Conservation (phyloP, 2,113 vertebrate genomes). For the Chlorodrepanis virens region DNA sequence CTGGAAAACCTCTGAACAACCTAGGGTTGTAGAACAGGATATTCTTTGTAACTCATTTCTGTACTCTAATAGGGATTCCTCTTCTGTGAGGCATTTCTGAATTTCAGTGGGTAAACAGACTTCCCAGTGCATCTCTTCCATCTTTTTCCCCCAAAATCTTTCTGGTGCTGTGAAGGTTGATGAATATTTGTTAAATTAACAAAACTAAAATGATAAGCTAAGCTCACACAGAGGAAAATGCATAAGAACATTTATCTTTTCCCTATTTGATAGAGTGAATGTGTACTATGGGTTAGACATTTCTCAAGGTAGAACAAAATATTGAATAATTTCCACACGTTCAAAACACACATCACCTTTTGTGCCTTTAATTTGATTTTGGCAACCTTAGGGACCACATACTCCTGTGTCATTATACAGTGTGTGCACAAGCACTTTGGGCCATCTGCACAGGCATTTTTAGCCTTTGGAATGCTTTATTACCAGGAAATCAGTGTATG, state of each 20-base stretch:
- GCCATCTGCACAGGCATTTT: neutral
- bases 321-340: neutral
- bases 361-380: neutral
- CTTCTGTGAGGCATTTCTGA: neutral
- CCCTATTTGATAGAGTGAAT: neutral
- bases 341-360: neutral
- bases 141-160: neutral
- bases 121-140: neutral
- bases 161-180: neutral
- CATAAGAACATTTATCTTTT: neutral
- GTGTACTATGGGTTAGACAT: neutral
- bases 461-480: neutral
- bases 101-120: neutral
- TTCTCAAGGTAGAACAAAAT: neutral
- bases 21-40: neutral
- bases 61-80: neutral
- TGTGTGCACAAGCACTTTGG: neutral
- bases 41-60: neutral
- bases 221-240: neutral
- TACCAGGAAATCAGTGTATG: neutral
- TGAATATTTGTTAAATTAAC: neutral
- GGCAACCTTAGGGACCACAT: rapidly evolving
- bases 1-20: neutral
- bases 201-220: neutral
- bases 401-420: neutral